Evolutionary conservation across 2,888 invertebrate genomes (phyloP).

Genomic region (Pollenia griseotomentosa): DNA sequence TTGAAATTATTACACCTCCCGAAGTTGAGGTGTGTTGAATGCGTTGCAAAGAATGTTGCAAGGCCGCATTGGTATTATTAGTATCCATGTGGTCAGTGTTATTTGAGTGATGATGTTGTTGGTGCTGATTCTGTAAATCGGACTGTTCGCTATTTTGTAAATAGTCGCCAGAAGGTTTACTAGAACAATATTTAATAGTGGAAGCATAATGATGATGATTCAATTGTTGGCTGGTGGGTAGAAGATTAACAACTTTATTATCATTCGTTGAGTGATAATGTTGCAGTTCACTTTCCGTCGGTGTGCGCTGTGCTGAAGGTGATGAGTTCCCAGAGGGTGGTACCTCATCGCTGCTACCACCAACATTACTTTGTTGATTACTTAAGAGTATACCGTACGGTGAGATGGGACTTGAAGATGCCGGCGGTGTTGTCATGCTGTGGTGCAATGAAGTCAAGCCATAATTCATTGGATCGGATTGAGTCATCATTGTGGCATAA

Average conservation of each 20-base stretch:
- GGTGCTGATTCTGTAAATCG: conserved; percentile 60
- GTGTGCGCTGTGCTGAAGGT: conserved; percentile 77
- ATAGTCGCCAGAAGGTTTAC: conserved; percentile 80
- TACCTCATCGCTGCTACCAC: conserved; percentile 9
- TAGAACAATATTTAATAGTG: conserved; percentile 83
- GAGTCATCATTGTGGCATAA: conserved; percentile 77
- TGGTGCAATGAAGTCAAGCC: conserved; percentile 73
- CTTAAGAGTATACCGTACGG: conserved; percentile 77
- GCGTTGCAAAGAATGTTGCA: conserved; percentile 74
- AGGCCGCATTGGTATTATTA: conserved; percentile 66
- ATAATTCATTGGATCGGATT: conserved; percentile 69
- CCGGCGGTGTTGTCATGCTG: conserved; percentile 79
- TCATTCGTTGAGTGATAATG: conserved; percentile 71
- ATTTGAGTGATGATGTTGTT: conserved; percentile 49
- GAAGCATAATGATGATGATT: conserved; percentile 83
- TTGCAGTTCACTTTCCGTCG: conserved; percentile 78
- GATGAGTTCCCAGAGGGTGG: conserved; percentile 78
- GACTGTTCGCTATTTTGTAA: conserved; percentile 45
- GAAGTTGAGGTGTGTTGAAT: conserved; percentile 74
- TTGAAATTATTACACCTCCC: conserved; percentile 73
- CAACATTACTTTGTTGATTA: conserved; percentile 60
- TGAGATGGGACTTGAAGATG: conserved; percentile 79
- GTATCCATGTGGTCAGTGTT: conserved; percentile 46
- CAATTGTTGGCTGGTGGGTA: conserved; percentile 73
- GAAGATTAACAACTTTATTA: conserved; percentile 68